Evolutionary conservation across 2,797 vertebrate species (phyloP), one percentile per base, ranked within the genome.

Genomic region (Pelodytes ibericus): DNA sequence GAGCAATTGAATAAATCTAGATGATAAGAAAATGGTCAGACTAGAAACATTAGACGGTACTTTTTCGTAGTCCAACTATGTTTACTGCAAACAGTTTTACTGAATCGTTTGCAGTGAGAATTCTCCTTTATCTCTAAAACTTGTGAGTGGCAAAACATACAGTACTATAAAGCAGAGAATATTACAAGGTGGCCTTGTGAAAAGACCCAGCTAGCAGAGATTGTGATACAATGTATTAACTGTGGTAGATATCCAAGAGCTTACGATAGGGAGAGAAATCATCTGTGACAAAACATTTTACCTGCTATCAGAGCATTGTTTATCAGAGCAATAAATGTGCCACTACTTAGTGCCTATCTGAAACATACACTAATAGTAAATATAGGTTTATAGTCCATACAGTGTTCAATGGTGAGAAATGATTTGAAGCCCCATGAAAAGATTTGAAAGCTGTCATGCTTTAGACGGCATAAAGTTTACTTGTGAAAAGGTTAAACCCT

Each of bases 321-420:
- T 87, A 89, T 88, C 87, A 85, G 84, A 69, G 71, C 87, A 82
- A 89, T 91, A 90, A 89, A 90, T 80, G 82, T 87, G 87, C 76
- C 88, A 83, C 87, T 90, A 88, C 82, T 82, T 75, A 81, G 77
- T 82, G 81, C 74, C 81, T 65, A 80, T 82, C 84, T 89, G 85
- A 89, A 88, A 86, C 83, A 89, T 68, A 83, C 85, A 83, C 82
- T 84, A 82, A 87, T 88, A 89, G 86, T 84, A 89, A 85, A 85
- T 61, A 82, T 65, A 70, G 81, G 47, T 63, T 84, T 83, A 81
- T 47, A 79, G 81, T 81, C 77, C 77, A 83, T 81, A 79, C 85
- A 83, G 82, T 80, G 79, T 81, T 71, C 88, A 83, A 74, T 81
- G 77, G 86, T 83, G 83, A 86, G 81, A 82, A 82, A 85, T 74